These are phyloP conservation scores for Caranx melampygus DNA, from an alignment of 2,113 vertebrate species.

Conservation along the genomic window DNA sequence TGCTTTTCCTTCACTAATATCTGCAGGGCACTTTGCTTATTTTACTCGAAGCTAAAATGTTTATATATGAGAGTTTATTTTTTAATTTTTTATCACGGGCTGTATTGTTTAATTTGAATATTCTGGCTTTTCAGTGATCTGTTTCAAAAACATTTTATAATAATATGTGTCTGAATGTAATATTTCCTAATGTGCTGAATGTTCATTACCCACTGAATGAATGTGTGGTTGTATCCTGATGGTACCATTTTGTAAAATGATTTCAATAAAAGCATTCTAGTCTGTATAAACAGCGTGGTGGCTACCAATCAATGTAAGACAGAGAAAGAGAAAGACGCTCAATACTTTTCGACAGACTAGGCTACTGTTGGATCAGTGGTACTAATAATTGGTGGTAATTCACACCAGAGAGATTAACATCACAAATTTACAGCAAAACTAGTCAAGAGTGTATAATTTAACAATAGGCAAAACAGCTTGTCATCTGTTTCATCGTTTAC, in stretches of 20 bases:
- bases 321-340: no score
- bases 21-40: constrained; percentile 31
- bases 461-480: no score
- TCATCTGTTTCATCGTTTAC: no score
- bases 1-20: neutral
- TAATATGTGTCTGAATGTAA: neutral
- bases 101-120: constrained; percentile 25
- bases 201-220: constrained; percentile 2
- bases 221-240: constrained; percentile 11
- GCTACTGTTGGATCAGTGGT: no score
- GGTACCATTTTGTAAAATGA: neutral
- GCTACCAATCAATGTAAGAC: no score
- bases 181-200: neutral
- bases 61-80: neutral
- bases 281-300: no score
- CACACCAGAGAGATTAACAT: no score
- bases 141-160: neutral
- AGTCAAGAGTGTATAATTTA: no score
- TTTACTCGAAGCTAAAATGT: constrained; percentile 15
- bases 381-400: no score
- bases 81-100: neutral
- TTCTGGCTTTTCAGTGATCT: constrained; percentile 6
- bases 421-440: no score
- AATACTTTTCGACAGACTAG: no score
- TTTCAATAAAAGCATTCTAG: constrained; percentile 10